Conservation (phyloP, 1,140 invertebrate genomes). For the Drepana arcuata region DNA sequence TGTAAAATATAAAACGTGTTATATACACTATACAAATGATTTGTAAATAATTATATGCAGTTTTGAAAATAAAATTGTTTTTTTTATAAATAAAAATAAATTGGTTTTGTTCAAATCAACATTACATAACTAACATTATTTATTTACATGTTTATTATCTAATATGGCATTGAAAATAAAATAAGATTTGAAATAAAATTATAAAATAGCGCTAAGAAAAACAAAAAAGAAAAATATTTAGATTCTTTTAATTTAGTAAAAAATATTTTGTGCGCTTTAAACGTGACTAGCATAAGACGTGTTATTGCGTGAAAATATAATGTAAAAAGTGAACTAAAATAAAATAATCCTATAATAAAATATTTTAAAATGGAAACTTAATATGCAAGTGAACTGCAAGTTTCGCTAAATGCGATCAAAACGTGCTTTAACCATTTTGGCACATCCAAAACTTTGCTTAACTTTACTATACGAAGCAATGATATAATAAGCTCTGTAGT, state of each 20-base stretch:
- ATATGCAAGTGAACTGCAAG: constrained; percentile 1
- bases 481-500: constrained; percentile 50
- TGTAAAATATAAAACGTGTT: constrained; percentile 20
- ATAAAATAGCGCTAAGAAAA: constrained; percentile 42
- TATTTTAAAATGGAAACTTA: constrained; percentile 14
- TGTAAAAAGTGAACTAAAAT: constrained; percentile 22
- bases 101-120: constrained; percentile 27
- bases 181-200: constrained; percentile 39
- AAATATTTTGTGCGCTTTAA: constrained; percentile 52
- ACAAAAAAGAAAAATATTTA: constrained; percentile 18
- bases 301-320: constrained; percentile 61
- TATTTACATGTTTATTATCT: constrained; percentile 57
- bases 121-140: constrained; percentile 36
- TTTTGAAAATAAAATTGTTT: constrained; percentile 32
- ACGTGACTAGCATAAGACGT: constrained; percentile 68
- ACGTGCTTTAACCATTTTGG: constrained; percentile 57
- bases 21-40: constrained; percentile 58
- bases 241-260: constrained; percentile 11
- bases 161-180: constrained; percentile 64
- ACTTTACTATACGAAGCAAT: constrained; percentile 62
- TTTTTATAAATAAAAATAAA: constrained; percentile 38
- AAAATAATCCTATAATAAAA: constrained; percentile 28
- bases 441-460: constrained; percentile 63
- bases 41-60: constrained; percentile 56
- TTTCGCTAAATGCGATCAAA: constrained; percentile 57